phyloP scores from a whole-genome alignment of 2,888 invertebrate genomes.

The Limenitis camilla region DNA sequence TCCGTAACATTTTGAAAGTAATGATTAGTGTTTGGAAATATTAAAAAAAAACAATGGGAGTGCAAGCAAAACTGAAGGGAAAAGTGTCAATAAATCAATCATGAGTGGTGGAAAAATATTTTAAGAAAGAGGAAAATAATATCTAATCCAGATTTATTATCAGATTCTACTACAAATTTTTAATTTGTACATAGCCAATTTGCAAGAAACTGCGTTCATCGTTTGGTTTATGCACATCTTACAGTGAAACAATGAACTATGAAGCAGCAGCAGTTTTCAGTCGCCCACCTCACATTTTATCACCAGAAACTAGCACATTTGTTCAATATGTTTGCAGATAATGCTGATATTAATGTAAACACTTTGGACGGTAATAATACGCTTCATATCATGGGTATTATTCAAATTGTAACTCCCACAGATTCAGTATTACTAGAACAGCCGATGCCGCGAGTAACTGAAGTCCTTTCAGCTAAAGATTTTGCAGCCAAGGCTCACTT shows the following conservation, averaged over 20 bases:
- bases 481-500: conserved; percentile 33
- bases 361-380: conserved; percentile 25
- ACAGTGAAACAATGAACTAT: conserved; percentile 26
- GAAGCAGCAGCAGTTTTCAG: conserved; percentile 28
- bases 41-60: too few species aligned
- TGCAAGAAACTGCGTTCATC: too few species aligned
- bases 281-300: conserved; percentile 24
- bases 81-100: too few species aligned
- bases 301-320: conserved; percentile 23
- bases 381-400: conserved; percentile 25
- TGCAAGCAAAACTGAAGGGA: too few species aligned
- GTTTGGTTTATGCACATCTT: conserved; percentile 28
- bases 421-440: conserved; percentile 14
- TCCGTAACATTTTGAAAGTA: too few species aligned
- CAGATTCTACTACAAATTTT: too few species aligned
- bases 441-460: conserved; percentile 13
- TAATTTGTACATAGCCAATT: too few species aligned
- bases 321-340: conserved; percentile 28
- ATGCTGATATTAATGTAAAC: conserved; percentile 28
- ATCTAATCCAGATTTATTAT: too few species aligned
- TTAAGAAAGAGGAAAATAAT: too few species aligned
- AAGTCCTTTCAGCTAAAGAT: conserved; percentile 26
- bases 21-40: too few species aligned
- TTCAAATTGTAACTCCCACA: conserved; percentile 21
- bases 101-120: too few species aligned